These are phyloP conservation scores for Drosophila aldrichi DNA, from an alignment of 2,888 invertebrate genomes.

Conservation along the genomic window DNA sequence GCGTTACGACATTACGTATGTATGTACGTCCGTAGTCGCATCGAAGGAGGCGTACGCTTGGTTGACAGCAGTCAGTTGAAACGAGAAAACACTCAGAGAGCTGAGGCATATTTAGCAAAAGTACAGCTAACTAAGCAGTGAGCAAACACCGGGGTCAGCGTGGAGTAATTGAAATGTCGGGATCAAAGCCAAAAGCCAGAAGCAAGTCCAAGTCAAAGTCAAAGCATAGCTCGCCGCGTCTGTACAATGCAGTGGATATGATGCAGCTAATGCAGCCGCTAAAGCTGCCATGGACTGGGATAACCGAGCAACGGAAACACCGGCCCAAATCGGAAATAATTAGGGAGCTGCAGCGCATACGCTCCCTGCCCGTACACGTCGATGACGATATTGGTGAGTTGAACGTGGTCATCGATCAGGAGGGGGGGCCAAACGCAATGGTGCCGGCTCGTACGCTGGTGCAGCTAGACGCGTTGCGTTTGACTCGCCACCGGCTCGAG, in stretches of 20 bases:
- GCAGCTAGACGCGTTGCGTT: slow-evolving; percentile 50
- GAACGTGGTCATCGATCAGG: neutral
- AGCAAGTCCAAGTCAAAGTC: slow-evolving; percentile 17
- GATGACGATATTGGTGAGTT: slow-evolving; percentile 36
- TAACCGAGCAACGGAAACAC: neutral
- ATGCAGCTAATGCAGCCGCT: slow-evolving; percentile 27
- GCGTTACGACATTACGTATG: slow-evolving; percentile 7
- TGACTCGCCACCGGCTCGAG: slow-evolving; percentile 56
- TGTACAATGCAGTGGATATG: slow-evolving; percentile 5
- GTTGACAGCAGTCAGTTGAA: neutral
- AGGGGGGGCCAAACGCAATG: accelerated
- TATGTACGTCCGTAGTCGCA: neutral
- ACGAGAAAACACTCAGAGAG: neutral
- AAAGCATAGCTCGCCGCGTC: slow-evolving; percentile 16
- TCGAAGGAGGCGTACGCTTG: slow-evolving; percentile 30
- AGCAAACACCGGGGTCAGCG: slow-evolving; percentile 7
- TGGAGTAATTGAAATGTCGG: slow-evolving; percentile 17
- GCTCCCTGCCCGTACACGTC: neutral
- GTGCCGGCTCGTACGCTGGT: slow-evolving; percentile 20
- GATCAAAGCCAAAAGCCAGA: neutral
- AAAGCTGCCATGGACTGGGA: neutral
- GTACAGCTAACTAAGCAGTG: neutral
- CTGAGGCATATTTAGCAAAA: neutral
- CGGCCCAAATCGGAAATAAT: slow-evolving; percentile 61
- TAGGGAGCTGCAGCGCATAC: slow-evolving; percentile 42